Conservation (phyloP, 2,113 vertebrate species). For the Callipepla squamata region DNA sequence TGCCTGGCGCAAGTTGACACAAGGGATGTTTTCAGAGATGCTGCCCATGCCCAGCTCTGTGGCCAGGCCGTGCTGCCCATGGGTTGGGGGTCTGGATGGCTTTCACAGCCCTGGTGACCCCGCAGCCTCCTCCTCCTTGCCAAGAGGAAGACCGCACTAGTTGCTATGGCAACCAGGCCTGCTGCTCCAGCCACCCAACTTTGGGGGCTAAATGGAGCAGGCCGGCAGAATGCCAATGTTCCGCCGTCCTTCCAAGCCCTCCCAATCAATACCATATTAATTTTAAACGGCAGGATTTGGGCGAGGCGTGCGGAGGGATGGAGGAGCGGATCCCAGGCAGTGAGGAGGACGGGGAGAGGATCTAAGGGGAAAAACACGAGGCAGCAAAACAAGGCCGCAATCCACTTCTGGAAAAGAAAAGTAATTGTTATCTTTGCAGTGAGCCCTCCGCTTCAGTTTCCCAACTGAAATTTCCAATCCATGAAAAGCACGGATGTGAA, state of each 20-base stretch:
- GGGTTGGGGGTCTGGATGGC: neutral
- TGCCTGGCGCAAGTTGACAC: accelerated
- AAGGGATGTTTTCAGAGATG: accelerated
- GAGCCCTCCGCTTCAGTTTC: neutral
- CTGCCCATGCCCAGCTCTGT: neutral
- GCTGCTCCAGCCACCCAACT: neutral
- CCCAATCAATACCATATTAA: neutral
- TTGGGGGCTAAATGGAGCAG: neutral
- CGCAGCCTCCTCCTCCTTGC: neutral
- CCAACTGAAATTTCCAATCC: neutral
- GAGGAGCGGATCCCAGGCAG: neutral
- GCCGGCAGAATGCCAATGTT: neutral
- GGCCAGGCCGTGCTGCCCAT: neutral
- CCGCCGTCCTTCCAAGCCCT: neutral
- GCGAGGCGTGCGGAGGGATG: neutral
- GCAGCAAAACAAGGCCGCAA: neutral
- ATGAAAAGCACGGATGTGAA: neutral
- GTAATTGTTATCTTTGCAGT: neutral
- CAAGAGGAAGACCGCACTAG: conserved; percentile 1
- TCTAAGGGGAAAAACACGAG: accelerated
- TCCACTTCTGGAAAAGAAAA: neutral
- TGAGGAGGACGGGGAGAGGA: accelerated
- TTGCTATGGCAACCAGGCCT: conserved; percentile 52
- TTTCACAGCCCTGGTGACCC: neutral
- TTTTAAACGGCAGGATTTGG: neutral